phyloP scores from a whole-genome alignment of 2,113 vertebrate species.

The Cololabis saira region DNA sequence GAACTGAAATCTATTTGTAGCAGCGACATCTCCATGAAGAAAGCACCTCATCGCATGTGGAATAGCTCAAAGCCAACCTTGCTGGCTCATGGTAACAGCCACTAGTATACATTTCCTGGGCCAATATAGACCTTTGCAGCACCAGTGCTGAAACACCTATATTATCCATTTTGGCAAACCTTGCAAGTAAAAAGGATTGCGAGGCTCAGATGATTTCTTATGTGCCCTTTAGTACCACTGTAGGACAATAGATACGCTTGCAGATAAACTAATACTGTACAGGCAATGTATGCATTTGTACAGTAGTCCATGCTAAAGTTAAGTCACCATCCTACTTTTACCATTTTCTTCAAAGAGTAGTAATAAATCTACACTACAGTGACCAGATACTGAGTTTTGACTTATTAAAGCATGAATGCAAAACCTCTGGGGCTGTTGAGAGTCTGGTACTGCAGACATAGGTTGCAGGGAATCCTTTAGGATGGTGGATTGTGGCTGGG shows the following conservation, averaged over 20 bases:
- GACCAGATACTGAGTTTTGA: no score
- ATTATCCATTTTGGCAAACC: no score
- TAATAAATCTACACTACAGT: no score
- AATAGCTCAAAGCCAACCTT: no score
- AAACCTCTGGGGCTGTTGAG: no score
- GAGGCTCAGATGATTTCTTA: not conserved
- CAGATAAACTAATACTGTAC: not conserved
- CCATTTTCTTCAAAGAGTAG: no score
- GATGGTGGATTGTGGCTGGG: no score
- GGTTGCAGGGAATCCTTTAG: no score
- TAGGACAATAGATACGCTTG: not conserved
- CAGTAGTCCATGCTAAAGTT: not conserved
- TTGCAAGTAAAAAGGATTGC: no score
- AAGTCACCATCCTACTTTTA: no score
- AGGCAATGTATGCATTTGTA: not conserved
- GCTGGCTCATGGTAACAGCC: not conserved
- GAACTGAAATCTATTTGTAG: slow-evolving; percentile 12
- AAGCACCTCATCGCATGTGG: not conserved
- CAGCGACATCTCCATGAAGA: slow-evolving; percentile 9
- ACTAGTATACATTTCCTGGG: not conserved
- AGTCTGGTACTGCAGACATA: no score
- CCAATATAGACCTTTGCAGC: not conserved
- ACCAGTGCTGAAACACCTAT: not conserved
- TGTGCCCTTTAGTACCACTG: slow-evolving; percentile 3
- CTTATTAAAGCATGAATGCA: no score